phyloP scores from a whole-genome alignment of 2,113 vertebrate species.

The Nycticryphes semicollaris region DNA sequence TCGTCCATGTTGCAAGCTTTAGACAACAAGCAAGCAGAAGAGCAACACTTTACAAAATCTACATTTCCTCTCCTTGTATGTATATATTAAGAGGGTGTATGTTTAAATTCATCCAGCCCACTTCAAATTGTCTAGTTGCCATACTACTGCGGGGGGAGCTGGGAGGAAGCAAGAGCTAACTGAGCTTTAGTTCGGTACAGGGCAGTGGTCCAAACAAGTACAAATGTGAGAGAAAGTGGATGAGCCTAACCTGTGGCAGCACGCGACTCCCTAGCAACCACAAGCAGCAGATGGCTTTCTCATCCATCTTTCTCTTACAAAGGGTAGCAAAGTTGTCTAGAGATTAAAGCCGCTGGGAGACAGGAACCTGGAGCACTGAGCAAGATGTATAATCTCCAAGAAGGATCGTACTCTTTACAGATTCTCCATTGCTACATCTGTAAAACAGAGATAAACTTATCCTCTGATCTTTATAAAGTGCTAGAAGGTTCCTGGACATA shows the following conservation, averaged over 20 bases:
- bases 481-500: neutral
- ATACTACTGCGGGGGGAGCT: neutral
- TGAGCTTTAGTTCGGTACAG: neutral
- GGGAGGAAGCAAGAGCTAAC: neutral
- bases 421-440: neutral
- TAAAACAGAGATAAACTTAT: neutral
- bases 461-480: neutral
- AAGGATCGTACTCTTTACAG: neutral
- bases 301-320: neutral
- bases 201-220: neutral
- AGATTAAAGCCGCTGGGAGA: neutral
- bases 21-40: neutral
- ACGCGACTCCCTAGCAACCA: conserved; percentile 13
- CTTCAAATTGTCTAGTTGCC: neutral
- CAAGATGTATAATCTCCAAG: neutral
- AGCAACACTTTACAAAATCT: neutral
- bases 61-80: neutral
- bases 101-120: neutral
- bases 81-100: neutral
- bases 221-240: neutral
- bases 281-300: conserved; percentile 33
- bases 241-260: conserved; percentile 12
- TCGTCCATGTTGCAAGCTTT: neutral
- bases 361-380: neutral
- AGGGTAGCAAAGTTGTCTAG: neutral